phyloP scores from a whole-genome alignment of 1,140 invertebrate species.

The Phymastichus coffea region DNA sequence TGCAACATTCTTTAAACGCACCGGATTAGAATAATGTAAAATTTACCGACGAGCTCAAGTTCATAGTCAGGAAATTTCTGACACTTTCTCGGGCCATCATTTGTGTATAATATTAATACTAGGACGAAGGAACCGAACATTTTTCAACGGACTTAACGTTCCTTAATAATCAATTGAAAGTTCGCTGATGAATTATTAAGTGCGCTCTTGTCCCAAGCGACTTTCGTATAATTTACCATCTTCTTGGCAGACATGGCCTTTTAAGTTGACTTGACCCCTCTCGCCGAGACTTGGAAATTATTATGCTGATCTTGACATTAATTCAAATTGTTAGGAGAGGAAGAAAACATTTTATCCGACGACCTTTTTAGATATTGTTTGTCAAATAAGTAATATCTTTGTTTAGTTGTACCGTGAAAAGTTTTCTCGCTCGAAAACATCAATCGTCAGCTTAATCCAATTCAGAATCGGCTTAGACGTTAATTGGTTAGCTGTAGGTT shows the following conservation, averaged over 20 bases:
- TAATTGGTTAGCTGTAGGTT: too few species aligned
- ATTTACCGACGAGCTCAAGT: too few species aligned
- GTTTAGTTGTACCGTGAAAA: too few species aligned
- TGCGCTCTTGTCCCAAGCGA: background rate
- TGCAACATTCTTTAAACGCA: too few species aligned
- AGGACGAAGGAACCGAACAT: background rate
- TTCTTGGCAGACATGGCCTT: background rate
- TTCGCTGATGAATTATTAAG: slow-evolving; percentile 18
- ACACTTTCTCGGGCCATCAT: too few species aligned
- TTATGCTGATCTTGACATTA: background rate
- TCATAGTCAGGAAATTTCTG: too few species aligned
- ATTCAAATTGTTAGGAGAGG: background rate
- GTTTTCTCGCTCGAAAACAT: too few species aligned
- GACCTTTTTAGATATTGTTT: too few species aligned
- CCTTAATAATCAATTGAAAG: slow-evolving; percentile 26
- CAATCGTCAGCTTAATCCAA: too few species aligned
- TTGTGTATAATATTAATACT: slow-evolving; percentile 14
- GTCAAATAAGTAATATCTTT: too few species aligned
- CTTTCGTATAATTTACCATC: slow-evolving; percentile 16
- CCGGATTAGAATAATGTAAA: too few species aligned
- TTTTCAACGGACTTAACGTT: slow-evolving; percentile 14
- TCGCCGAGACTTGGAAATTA: background rate
- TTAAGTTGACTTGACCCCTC: background rate
- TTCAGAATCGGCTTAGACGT: too few species aligned
- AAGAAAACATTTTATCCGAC: background rate